A percentile compares a stretch with the other conserved stretches of the same genome.
phyloP scores from a whole-genome alignment of 1,140 invertebrate genomes.

The Aphaenogaster floridana region DNA sequence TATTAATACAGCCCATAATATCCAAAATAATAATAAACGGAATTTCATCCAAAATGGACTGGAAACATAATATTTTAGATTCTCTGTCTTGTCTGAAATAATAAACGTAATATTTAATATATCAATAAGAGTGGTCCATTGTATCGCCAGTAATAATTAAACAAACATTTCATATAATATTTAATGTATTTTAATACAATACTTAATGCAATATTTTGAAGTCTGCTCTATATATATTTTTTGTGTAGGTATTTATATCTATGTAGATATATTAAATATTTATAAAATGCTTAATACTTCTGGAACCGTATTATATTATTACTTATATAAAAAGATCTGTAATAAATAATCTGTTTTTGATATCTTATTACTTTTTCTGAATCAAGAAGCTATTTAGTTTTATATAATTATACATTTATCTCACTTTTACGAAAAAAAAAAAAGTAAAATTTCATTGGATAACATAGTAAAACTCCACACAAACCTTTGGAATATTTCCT shows the following conservation, averaged over 20 bases:
- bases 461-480: background rate
- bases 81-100: conserved; percentile 16
- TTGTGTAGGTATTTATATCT: background rate
- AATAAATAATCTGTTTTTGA: background rate
- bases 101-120: background rate
- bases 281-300: background rate
- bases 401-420: background rate
- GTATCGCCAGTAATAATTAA: too few relatives aligned
- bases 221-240: background rate
- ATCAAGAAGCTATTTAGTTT: background rate
- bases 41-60: conserved; percentile 49
- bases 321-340: background rate
- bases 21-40: conserved; percentile 52
- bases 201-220: background rate
- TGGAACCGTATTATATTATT: background rate
- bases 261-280: background rate
- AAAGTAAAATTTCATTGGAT: background rate
- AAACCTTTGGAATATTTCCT: conserved; percentile 6
- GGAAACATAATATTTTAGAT: conserved; percentile 20
- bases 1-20: conserved; percentile 28
- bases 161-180: too few relatives aligned
- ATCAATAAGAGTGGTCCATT: background rate
- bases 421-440: background rate
- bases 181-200: background rate
- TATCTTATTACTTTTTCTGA: background rate